These are phyloP conservation scores for Ganaspis brasiliensis DNA, from an alignment of 2,888 invertebrate species.

Conservation along the genomic window DNA sequence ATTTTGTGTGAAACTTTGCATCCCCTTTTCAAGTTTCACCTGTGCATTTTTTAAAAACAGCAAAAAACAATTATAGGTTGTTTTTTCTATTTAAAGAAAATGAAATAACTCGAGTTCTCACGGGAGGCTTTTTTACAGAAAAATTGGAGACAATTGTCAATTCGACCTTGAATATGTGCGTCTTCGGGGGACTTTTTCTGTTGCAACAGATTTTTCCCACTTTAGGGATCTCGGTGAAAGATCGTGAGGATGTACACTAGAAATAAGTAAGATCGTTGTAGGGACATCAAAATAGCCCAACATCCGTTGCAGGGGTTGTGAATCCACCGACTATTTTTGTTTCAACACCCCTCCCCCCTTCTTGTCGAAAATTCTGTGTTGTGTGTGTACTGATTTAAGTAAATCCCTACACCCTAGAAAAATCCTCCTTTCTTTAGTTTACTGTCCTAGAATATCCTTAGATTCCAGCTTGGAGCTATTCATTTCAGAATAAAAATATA, in stretches of 20 bases:
- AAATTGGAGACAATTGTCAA: neutral
- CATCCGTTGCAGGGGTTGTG: conserved; percentile 68
- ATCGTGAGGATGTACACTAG: conserved; percentile 13
- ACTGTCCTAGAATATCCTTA: conserved; percentile 49
- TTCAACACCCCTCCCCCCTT: conserved; percentile 54
- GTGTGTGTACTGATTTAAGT: conserved; percentile 24
- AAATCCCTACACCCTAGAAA: conserved; percentile 26
- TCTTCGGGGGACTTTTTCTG: conserved; percentile 58
- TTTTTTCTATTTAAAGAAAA: conserved; percentile 43
- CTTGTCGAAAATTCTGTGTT: conserved; percentile 17
- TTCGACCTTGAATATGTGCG: conserved; percentile 8
- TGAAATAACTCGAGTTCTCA: conserved; percentile 45
- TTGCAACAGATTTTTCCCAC: conserved; percentile 44
- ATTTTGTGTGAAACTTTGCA: conserved; percentile 50
- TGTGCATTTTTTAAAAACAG: conserved; percentile 46
- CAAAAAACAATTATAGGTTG: conserved; percentile 48
- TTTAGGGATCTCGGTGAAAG: conserved; percentile 6
- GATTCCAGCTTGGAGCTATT: conserved; percentile 57
- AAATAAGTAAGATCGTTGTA: conserved; percentile 49
- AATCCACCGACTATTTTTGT: conserved; percentile 69
- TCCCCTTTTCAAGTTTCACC: conserved; percentile 38
- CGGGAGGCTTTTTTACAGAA: conserved; percentile 41
- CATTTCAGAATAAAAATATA: conserved; percentile 56
- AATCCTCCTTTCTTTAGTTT: conserved; percentile 22
- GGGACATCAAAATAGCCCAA: conserved; percentile 69